phyloP scores from a whole-genome alignment of 2,797 vertebrate species.

The Lagodon rhomboides region DNA sequence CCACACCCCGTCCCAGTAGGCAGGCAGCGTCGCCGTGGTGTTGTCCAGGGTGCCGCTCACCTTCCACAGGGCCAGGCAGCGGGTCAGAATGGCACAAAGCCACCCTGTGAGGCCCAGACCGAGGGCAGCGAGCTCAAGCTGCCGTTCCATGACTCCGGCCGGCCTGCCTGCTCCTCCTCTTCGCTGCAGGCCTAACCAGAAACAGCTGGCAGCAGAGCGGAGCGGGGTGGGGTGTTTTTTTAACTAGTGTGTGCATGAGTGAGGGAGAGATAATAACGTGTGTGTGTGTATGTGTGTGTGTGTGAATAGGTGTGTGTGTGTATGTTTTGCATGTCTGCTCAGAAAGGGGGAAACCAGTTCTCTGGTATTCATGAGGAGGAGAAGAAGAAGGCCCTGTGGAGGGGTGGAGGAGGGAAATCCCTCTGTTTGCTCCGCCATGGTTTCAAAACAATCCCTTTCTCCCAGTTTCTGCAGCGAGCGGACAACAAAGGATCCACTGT shows the following conservation, averaged over 20 bases:
- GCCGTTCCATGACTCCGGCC: constrained; percentile 72
- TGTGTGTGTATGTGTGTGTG: constrained; percentile 3
- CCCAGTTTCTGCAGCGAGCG: constrained; percentile 17
- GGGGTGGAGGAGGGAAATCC: constrained; percentile 71
- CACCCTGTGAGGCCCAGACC: constrained; percentile 89
- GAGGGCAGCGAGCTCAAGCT: constrained; percentile 76
- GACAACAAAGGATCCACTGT: constrained; percentile 75
- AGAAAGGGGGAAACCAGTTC: constrained; percentile 70
- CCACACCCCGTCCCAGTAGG: constrained; percentile 97
- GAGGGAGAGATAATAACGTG: constrained; percentile 21
- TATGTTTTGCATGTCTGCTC: constrained; percentile 40
- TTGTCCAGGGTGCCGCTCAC: constrained; percentile 91
- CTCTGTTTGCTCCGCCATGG: constrained; percentile 77
- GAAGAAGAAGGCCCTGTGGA: constrained; percentile 47
- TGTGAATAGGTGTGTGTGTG: constrained; percentile 10
- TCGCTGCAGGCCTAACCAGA: constrained; percentile 45
- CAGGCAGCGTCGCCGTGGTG: constrained; percentile 91
- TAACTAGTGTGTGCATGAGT: constrained; percentile 50
- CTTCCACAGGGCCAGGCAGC: constrained; percentile 93
- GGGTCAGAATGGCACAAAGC: constrained; percentile 90
- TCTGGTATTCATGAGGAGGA: constrained; percentile 67
- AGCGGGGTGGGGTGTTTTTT: constrained; percentile 56
- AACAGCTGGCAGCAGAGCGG: constrained; percentile 52
- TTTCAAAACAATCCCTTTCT: constrained; percentile 80
- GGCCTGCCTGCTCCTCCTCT: constrained; percentile 50